Base-by-base conservation (phyloP, 2,113 vertebrate species). In the Thomomys bottae region DNA sequence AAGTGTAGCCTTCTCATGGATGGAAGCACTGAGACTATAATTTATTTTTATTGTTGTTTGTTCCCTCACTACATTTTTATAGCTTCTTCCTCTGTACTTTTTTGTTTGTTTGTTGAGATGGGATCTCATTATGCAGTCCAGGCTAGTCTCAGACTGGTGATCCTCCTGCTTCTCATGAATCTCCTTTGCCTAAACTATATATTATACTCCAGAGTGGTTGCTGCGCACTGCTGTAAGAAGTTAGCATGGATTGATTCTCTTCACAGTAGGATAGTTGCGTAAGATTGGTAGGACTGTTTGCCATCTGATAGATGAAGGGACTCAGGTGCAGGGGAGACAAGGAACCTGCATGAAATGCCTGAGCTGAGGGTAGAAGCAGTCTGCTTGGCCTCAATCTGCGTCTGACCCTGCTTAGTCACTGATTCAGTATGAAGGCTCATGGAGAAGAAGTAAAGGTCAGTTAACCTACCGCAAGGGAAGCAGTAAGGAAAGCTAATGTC, bases 401-500 rank as follows among this genome's bases (percentile, higher is more conserved):
- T 64, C 42, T 64, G 83, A 80, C 12, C 34, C 15, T 6, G 1
- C 30, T 15, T n/a, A 57, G 68, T 18, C 3, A 2, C 17, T 32
- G 26, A 21, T 84, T 32, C 59, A n/a, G 1, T 28, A 28, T 54
- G 20, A 9, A 6, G 32, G 1, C 14, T 61, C 11, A 7, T 64
- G 3, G 3, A 38, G 28, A 84, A n/a, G 34, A 76, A 36, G 32
- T 42, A 17, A 34, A 73, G 6, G 15, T 6, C 15, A n/a, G 9
- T 40, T 28, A 42, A 21, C 10, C 20, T 42, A n/a, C 26, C 23
- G 21, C 26, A 30, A 72, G 8, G 38, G 30, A 3, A 45, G 15
- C 5, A 5, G 5, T 24, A 30, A 68, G 38, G 30, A 59, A 15
- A 83, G 28, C 2, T 8, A 0, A 6, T 0, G 0, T 0, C 3